These are phyloP conservation scores for Pseudorhombus dupliciocellatus DNA, from an alignment of 2,113 vertebrate species.

Conservation along the genomic window DNA sequence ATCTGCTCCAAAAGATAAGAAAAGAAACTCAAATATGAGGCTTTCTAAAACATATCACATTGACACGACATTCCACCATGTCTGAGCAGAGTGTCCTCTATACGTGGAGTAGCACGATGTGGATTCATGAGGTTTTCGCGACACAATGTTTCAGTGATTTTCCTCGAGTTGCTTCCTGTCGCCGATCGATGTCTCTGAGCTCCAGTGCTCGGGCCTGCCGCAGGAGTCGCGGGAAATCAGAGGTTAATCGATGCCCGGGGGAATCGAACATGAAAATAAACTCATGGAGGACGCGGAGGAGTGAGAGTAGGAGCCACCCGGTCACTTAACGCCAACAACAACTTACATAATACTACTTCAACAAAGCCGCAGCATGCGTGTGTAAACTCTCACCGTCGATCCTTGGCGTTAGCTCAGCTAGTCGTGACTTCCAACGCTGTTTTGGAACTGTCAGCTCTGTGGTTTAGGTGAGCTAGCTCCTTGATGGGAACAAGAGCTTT, in stretches of 20 bases:
- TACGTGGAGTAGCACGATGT: background rate
- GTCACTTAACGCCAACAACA: background rate
- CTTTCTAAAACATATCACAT: background rate
- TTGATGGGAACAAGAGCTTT: background rate
- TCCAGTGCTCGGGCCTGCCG: slow-evolving; percentile 32
- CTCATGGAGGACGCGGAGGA: background rate
- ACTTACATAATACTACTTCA: background rate
- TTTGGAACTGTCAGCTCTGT: no score
- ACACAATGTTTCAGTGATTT: background rate
- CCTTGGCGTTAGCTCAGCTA: background rate
- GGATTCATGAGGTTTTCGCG: background rate
- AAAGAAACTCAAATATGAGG: background rate
- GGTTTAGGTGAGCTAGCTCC: no score
- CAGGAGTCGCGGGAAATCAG: slow-evolving; percentile 58
- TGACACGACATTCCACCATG: no score
- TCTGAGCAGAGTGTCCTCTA: background rate
- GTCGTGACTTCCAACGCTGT: no score
- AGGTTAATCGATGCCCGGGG: slow-evolving; percentile 48
- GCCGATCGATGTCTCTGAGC: background rate
- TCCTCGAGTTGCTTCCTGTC: background rate
- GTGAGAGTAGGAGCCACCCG: background rate
- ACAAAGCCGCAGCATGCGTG: background rate
- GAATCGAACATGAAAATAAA: slow-evolving; percentile 49
- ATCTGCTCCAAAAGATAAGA: background rate
- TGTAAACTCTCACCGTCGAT: background rate